Percentiles rank a stretch among this genome's conserved stretches.
phyloP scores from a whole-genome alignment of 2,113 vertebrate genomes.

The Emydura subglobosa region DNA sequence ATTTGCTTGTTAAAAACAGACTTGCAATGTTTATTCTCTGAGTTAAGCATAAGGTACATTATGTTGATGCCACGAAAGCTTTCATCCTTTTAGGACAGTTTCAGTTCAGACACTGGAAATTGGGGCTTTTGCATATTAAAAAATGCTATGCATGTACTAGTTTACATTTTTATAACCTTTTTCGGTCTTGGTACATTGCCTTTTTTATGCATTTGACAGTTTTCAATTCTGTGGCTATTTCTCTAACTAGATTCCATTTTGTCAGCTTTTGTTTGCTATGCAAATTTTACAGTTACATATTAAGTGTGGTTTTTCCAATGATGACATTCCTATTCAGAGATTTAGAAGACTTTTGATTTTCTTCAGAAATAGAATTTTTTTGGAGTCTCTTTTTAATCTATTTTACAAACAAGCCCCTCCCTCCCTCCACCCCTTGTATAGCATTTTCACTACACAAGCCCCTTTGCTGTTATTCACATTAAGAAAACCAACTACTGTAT shows the following conservation, averaged over 20 bases:
- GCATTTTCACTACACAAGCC: not conserved
- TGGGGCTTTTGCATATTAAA: not conserved
- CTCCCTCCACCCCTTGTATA: not conserved
- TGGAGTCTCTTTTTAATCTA: not conserved
- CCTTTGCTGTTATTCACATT: not conserved
- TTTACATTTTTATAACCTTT: slow-evolving; percentile 28
- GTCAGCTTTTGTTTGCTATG: slow-evolving; percentile 24
- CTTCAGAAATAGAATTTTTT: not conserved
- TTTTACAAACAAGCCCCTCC: not conserved
- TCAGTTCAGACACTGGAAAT: not conserved
- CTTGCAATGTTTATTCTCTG: rapidly evolving
- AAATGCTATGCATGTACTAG: not conserved
- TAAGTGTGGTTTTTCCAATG: slow-evolving; percentile 19
- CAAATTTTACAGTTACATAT: not conserved
- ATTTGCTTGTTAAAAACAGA: not conserved
- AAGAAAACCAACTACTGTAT: not conserved
- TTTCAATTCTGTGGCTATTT: not conserved
- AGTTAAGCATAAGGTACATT: not conserved
- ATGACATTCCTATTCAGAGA: not conserved
- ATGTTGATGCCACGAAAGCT: not conserved
- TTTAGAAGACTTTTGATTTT: not conserved
- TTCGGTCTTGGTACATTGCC: not conserved
- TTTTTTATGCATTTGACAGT: not conserved
- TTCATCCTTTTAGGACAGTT: not conserved
- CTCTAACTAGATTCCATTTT: not conserved